Conservation (phyloP, 2,113 vertebrate species). For the Aviceda subcristata region DNA sequence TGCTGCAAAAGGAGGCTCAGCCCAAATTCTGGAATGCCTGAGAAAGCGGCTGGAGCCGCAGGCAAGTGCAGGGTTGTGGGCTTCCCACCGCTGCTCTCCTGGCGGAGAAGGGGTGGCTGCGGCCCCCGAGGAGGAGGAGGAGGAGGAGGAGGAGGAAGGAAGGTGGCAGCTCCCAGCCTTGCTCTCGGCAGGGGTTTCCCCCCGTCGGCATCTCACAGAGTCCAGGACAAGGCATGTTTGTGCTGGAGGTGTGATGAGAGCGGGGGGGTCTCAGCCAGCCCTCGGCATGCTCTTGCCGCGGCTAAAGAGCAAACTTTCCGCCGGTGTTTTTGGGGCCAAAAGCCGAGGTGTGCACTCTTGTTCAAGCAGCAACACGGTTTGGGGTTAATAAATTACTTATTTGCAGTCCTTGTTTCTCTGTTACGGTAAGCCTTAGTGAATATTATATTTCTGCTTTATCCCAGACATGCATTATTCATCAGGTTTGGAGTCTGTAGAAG, state of each 20-base stretch:
- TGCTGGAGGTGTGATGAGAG: neutral
- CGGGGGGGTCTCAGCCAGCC: neutral
- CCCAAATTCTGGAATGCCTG: conserved; percentile 70
- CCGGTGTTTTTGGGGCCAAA: neutral
- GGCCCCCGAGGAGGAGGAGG: neutral
- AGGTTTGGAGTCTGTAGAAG: conserved; percentile 23
- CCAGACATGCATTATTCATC: conserved; percentile 57
- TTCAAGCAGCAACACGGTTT: neutral
- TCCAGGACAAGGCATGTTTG: neutral
- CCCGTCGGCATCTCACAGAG: fast-evolving
- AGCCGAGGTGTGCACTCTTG: neutral
- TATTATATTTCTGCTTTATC: conserved; percentile 53
- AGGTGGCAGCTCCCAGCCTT: neutral
- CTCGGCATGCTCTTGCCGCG: fast-evolving
- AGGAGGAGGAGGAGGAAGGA: neutral
- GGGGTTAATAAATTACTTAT: conserved; percentile 61
- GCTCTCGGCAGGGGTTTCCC: fast-evolving
- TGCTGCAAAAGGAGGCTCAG: conserved; percentile 4
- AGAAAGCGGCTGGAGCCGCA: conserved; percentile 53
- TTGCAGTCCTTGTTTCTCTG: conserved; percentile 2
- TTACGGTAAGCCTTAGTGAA: conserved; percentile 36
- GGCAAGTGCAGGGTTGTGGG: conserved; percentile 33
- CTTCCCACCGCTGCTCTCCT: conserved; percentile 50
- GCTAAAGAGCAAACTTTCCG: neutral
- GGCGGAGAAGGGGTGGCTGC: fast-evolving